Percentiles rank a stretch among this genome's conserved stretches.
Evolutionary conservation across 2,113 vertebrate genomes (phyloP).

Genomic region (Paratilapia polleni): DNA sequence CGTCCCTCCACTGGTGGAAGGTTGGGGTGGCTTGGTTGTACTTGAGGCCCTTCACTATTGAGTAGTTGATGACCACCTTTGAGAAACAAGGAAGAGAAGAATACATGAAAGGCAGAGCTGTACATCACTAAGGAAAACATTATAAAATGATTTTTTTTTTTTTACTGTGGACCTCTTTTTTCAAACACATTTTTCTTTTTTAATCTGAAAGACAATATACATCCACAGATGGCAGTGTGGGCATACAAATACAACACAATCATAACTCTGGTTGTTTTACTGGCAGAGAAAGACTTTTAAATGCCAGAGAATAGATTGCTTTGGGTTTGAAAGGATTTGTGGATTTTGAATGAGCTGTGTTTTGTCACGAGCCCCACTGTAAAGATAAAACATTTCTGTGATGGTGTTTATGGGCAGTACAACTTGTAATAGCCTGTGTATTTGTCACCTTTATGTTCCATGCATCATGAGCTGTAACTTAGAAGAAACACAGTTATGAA

Average conservation of each 20-base stretch:
- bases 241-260: neutral
- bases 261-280: neutral
- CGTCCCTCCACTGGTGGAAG: constrained; percentile 83
- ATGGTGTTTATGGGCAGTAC: neutral
- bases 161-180: neutral
- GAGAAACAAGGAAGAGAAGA: neutral
- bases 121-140: neutral
- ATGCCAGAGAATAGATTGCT: neutral
- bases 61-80: constrained; percentile 84
- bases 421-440: neutral
- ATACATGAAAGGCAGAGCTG: neutral
- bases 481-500: neutral
- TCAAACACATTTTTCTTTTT: neutral
- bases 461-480: neutral
- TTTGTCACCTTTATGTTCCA: neutral
- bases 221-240: neutral
- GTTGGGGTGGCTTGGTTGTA: constrained; percentile 84
- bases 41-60: constrained; percentile 83
- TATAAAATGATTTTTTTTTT: neutral
- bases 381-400: neutral
- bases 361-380: neutral
- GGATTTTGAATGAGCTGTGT: neutral
- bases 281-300: neutral
- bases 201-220: neutral
- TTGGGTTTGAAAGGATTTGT: neutral